Evolutionary conservation across 1,140 invertebrate genomes (phyloP), one percentile per base, ranked within the genome.

Genomic region (Caerostris extrusa): DNA sequence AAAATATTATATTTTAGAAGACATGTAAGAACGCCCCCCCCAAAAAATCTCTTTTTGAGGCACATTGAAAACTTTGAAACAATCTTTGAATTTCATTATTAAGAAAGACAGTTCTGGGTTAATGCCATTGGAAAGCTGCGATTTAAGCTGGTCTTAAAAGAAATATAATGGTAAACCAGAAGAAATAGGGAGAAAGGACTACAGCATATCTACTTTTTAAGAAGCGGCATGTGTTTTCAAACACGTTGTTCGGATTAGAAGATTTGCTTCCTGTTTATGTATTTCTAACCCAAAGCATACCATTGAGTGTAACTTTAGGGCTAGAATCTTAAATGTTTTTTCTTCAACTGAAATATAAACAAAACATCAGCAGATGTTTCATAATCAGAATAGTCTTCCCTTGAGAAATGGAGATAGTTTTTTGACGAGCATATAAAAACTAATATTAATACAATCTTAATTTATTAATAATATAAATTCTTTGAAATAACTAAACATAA

Each of bases 361-460:
- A 53, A 50, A 77, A 50, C 71, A 77, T 14, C 71, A 77, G 12
- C 71, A 77, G 71, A 77, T 77, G 71, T 53, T 50, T 77, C 34
- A 12, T 19, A 77, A 3, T 12, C 7, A 50, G 10, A 77, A 77
- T 77, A 77, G 53, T 77, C 34, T 12, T 53, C 67, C 19, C 67
- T 19, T 19, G 10, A 12, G 34, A 14, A 67, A 67, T 8, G 34
- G 34, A 77, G 71, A 5, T 12, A 5, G 10, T 7, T 50, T 53
- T 77, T 12, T 77, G 34, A 5, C 50, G 34, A 53, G 14, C 50
- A 53, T 53, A 12, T 53, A 7, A 14, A 7, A 77, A 50, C 34
- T 34, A 34, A 34, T 34, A 34, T 34, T 34, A 34, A 34, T 34
- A 34, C 34, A 34, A 34, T 34, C 34, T 34, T 34, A 34, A 34